Conservation (phyloP, 2,113 vertebrate genomes). For the Parotia lawesii region DNA sequence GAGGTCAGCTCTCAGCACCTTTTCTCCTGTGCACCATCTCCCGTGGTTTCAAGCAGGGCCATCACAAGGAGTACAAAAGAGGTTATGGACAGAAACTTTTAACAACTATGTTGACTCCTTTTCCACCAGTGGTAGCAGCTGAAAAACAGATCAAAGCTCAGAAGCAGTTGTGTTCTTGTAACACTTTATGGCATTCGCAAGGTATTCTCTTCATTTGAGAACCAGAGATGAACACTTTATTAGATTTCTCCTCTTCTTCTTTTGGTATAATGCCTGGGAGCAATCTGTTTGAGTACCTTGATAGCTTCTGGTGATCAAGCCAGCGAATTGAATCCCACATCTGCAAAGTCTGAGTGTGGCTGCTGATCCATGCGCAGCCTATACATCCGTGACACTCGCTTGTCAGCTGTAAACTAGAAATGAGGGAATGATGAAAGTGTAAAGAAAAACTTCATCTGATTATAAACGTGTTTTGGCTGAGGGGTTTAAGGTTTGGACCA, state of each 20-base stretch:
- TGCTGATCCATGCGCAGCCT: neutral
- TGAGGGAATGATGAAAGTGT: neutral
- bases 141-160: slow-evolving; percentile 47
- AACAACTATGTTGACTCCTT: neutral
- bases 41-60: neutral
- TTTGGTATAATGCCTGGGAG: slow-evolving; percentile 14
- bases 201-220: slow-evolving; percentile 43
- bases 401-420: slow-evolving; percentile 17
- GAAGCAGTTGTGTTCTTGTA: slow-evolving; percentile 30
- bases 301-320: slow-evolving; percentile 19
- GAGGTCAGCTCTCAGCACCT: neutral
- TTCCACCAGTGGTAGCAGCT: neutral
- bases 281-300: neutral
- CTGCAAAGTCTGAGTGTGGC: neutral
- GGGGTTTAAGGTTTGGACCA: slow-evolving; percentile 4
- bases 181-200: slow-evolving; percentile 13
- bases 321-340: slow-evolving; percentile 2
- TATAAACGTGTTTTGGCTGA: neutral
- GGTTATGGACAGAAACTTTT: neutral
- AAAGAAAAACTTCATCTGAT: neutral
- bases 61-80: neutral
- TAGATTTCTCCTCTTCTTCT: slow-evolving; percentile 33
- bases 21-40: neutral
- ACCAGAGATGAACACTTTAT: slow-evolving; percentile 26
- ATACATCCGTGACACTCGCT: neutral